Evolutionary conservation across 1,140 invertebrate species (phyloP).

Genomic region (Aphelinus certus): DNA sequence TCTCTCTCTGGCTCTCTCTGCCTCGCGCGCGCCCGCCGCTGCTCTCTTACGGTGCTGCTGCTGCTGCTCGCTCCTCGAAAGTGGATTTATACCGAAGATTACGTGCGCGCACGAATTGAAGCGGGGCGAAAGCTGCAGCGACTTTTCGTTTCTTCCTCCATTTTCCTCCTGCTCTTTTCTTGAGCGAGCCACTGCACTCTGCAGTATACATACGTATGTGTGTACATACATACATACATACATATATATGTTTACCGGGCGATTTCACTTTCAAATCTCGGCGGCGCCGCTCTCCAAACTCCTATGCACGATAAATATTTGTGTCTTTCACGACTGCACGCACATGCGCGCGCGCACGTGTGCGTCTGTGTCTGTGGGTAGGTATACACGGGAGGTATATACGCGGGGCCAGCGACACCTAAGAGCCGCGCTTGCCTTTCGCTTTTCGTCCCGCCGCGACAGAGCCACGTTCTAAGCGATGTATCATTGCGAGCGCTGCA

Average conservation of each 20-base stretch:
- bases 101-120: conserved; percentile 32
- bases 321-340: background rate
- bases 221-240: too few relatives aligned
- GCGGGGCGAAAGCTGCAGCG: conserved; percentile 5
- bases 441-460: background rate
- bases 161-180: background rate
- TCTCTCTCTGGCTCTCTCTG: too few relatives aligned
- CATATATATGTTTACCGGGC: conserved; percentile 11
- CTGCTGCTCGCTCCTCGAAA: conserved; percentile 10
- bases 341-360: background rate
- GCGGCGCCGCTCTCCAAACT: background rate
- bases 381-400: background rate
- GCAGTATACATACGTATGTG: too few relatives aligned
- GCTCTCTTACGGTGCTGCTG: background rate
- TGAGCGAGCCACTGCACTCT: too few relatives aligned
- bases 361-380: background rate
- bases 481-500: too few relatives aligned
- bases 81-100: conserved; percentile 7
- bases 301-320: conserved; percentile 28
- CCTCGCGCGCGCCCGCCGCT: background rate
- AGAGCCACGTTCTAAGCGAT: too few relatives aligned
- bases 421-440: background rate
- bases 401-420: background rate
- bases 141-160: background rate
- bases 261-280: conserved; percentile 34